Conservation (phyloP, 2,888 invertebrate species). For the Calameuta pallipes region DNA sequence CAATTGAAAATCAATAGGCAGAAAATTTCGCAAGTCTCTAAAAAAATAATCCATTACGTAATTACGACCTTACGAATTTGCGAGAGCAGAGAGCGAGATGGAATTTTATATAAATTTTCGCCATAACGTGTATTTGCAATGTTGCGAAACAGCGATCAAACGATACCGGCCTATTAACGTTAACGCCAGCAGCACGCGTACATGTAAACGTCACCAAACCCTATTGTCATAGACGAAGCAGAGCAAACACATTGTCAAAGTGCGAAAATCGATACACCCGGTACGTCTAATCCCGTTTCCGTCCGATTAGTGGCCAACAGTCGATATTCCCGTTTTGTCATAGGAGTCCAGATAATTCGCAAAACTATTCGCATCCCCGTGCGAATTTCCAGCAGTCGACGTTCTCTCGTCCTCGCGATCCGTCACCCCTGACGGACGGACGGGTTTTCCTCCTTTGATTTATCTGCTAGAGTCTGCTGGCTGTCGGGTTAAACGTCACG, state of each 20-base stretch:
- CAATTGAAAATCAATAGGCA: too few relatives aligned
- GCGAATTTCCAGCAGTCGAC: background rate
- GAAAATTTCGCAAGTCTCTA: too few relatives aligned
- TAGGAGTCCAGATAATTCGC: background rate
- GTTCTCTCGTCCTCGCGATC: background rate
- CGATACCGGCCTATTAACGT: too few relatives aligned
- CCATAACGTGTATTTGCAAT: too few relatives aligned
- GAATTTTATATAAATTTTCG: too few relatives aligned
- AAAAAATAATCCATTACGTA: too few relatives aligned
- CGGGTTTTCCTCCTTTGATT: background rate
- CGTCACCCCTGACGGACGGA: background rate
- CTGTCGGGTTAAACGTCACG: background rate
- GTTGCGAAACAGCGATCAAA: too few relatives aligned
- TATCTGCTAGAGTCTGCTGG: background rate
- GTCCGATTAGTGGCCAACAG: too few relatives aligned
- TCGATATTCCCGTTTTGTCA: too few relatives aligned
- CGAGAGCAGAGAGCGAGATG: too few relatives aligned
- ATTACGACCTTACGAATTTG: too few relatives aligned
- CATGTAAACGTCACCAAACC: background rate
- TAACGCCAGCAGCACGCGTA: too few relatives aligned
- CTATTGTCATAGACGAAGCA: background rate
- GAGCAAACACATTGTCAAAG: background rate
- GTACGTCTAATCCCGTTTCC: background rate
- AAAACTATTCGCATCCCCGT: slow-evolving; percentile 30
- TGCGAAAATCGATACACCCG: background rate